Evolutionary conservation across 2,888 invertebrate genomes (phyloP).

Genomic region (Chrysomela aeneicollis): DNA sequence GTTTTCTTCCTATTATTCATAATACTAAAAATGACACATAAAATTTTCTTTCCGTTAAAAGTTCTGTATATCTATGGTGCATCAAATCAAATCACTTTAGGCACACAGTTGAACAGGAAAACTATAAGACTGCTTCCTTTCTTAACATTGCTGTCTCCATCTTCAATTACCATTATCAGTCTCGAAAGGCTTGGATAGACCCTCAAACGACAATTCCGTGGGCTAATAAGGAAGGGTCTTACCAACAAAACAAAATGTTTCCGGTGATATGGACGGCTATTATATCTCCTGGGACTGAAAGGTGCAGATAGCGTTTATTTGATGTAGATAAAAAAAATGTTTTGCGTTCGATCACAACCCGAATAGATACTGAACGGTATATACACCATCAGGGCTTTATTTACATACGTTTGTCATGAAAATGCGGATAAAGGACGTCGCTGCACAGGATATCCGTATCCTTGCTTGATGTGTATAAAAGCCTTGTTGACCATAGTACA

Average conservation of each 20-base stretch:
- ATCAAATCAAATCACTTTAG: too few relatives aligned
- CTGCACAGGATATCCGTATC: slow-evolving; percentile 60
- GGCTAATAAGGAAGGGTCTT: slow-evolving; percentile 1
- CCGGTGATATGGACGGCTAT: not conserved
- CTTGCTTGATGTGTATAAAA: slow-evolving; percentile 58
- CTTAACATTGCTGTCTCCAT: too few relatives aligned
- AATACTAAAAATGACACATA: too few relatives aligned
- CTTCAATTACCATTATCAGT: too few relatives aligned
- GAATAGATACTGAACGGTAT: not conserved
- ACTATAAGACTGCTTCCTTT: too few relatives aligned
- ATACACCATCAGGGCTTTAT: slow-evolving; percentile 7
- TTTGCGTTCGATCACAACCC: not conserved
- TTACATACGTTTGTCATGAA: slow-evolving; percentile 25
- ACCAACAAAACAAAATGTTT: not conserved
- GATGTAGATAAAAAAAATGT: too few relatives aligned
- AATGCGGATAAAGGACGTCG: slow-evolving; percentile 51
- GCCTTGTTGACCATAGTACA: slow-evolving; percentile 47
- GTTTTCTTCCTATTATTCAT: too few relatives aligned
- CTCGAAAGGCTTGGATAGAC: not conserved
- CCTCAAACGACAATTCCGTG: not conserved
- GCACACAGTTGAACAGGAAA: too few relatives aligned
- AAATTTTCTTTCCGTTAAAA: too few relatives aligned
- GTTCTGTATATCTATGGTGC: too few relatives aligned
- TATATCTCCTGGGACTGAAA: not conserved
- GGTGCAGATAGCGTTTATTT: not conserved